Percentiles rank a stretch among this genome's conserved stretches.
Evolutionary conservation across 2,797 vertebrate species (phyloP).

Genomic region (Heteromormyrus szaboi): DNA sequence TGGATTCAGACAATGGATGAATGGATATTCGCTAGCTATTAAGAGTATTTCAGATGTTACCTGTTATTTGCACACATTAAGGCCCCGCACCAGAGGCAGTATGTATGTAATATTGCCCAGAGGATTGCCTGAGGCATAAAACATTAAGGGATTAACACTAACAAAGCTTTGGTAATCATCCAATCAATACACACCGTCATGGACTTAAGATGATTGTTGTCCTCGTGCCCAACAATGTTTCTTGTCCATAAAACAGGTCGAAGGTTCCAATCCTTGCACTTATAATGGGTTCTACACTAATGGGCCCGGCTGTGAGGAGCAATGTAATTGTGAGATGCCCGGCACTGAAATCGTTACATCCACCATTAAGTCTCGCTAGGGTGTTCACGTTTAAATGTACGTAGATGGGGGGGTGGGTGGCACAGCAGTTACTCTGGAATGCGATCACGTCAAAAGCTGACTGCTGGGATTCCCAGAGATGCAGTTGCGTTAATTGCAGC

Average conservation of each 20-base stretch:
- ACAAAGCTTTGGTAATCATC: not conserved
- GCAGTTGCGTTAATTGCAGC: not conserved
- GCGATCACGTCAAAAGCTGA: not conserved
- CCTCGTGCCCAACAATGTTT: not conserved
- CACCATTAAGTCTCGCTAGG: not conserved
- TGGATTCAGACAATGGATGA: not conserved
- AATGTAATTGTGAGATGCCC: not conserved
- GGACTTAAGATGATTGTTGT: not conserved
- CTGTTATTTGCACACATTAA: not conserved
- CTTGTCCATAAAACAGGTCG: slow-evolving; percentile 11
- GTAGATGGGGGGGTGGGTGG: not conserved
- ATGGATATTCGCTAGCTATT: not conserved
- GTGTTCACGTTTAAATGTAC: not conserved
- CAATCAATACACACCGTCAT: not conserved
- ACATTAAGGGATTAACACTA: not conserved
- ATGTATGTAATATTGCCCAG: not conserved
- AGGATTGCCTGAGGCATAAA: not conserved
- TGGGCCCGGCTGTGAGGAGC: not conserved
- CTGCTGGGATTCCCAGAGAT: not conserved
- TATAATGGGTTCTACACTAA: not conserved
- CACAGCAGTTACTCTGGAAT: slow-evolving; percentile 22
- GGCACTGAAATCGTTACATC: not conserved
- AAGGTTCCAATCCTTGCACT: slow-evolving; percentile 4
- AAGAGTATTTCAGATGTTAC: not conserved
- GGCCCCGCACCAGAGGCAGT: not conserved